A percentile compares a stretch with the other conserved stretches of the same genome.
Conservation (phyloP, 2,113 vertebrate genomes). For the Willisornis vidua region DNA sequence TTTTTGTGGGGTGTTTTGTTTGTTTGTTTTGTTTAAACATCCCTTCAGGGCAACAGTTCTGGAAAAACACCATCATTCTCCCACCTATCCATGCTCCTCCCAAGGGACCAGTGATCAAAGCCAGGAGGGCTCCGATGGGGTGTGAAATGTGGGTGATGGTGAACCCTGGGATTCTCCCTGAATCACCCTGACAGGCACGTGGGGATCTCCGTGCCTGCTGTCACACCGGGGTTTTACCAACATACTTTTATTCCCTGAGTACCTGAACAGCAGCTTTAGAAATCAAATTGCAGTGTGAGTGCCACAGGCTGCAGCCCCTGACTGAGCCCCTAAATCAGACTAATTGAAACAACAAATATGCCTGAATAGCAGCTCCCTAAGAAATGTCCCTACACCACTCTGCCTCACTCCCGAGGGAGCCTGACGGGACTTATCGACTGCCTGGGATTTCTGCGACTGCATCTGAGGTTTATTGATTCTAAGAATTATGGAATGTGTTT, state of each 20-base stretch:
- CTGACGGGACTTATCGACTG: constrained; percentile 29
- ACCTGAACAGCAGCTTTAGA: constrained; percentile 48
- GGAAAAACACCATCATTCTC: background rate
- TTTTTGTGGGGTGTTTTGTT: background rate
- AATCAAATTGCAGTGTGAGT: constrained; percentile 47
- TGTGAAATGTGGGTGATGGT: background rate
- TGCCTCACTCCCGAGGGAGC: constrained; percentile 12
- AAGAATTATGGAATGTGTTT: constrained; percentile 59
- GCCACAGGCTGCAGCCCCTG: constrained; percentile 47
- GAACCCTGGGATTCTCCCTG: background rate
- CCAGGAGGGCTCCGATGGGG: background rate
- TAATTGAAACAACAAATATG: constrained; percentile 64
- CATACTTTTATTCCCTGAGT: background rate
- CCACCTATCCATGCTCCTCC: background rate
- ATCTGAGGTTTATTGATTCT: constrained; percentile 55
- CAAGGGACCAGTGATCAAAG: background rate
- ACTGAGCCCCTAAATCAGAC: constrained; percentile 55
- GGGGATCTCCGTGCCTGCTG: background rate
- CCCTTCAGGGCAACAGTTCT: constrained; percentile 38
- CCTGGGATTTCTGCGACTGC: constrained; percentile 20
- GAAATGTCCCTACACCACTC: constrained; percentile 17
- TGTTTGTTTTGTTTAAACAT: background rate
- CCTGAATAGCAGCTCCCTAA: constrained; percentile 13
- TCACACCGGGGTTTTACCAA: background rate
- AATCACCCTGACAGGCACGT: background rate